A percentile compares a stretch with the other conserved stretches of the same genome.
phyloP scores from a whole-genome alignment of 2,888 invertebrate species.

The Cyrtodaria siliqua region DNA sequence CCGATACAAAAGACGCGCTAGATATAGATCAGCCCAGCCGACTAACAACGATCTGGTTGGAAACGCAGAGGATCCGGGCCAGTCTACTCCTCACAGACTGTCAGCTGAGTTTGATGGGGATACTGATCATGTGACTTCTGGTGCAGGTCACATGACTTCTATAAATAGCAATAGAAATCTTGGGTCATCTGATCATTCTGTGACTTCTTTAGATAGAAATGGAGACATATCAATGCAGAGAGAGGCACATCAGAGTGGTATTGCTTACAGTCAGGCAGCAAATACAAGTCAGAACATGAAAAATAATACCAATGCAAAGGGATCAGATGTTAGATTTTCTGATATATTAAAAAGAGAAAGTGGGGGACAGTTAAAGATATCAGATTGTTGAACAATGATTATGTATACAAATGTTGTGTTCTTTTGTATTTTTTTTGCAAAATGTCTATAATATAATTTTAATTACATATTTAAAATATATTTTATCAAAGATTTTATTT shows the following conservation, averaged over 20 bases:
- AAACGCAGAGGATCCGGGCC: constrained; percentile 14
- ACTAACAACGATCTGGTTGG: constrained; percentile 10
- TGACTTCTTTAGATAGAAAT: too few species aligned
- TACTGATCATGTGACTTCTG: neutral
- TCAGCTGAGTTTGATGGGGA: constrained; percentile 12
- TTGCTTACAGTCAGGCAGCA: neutral
- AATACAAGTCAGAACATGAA: neutral
- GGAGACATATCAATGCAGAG: too few species aligned
- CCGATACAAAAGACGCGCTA: constrained; percentile 21
- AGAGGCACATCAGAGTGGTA: too few species aligned
- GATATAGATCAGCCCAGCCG: neutral
- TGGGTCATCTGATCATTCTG: too few species aligned
- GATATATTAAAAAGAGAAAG: constrained; percentile 11
- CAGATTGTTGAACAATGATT: constrained; percentile 19
- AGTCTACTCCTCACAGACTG: constrained; percentile 18
- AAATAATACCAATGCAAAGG: neutral
- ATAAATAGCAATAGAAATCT: constrained; percentile 1
- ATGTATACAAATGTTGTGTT: too few species aligned
- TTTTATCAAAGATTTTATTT: too few species aligned
- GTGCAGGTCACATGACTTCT: neutral
- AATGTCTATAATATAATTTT: too few species aligned
- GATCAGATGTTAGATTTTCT: constrained; percentile 25
- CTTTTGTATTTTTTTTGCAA: too few species aligned
- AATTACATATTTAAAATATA: too few species aligned
- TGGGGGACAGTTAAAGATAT: constrained; percentile 18